These are phyloP conservation scores for Cabera pusaria DNA, from an alignment of 2,888 invertebrate genomes.

Conservation along the genomic window DNA sequence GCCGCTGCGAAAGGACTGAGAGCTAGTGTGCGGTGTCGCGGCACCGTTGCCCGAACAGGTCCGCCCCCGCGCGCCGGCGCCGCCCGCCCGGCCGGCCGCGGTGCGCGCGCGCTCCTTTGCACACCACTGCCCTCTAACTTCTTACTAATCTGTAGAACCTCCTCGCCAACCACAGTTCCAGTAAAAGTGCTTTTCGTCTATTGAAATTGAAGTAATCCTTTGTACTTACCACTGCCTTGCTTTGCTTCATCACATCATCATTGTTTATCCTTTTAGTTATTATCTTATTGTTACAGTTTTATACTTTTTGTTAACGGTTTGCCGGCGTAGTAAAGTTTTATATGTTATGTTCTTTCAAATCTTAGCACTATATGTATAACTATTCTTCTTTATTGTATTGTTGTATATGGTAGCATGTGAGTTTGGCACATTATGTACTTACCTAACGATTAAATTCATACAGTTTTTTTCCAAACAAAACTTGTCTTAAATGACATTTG, in stretches of 20 bases:
- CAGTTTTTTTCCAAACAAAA: too few species aligned
- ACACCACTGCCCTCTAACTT: constrained; percentile 37
- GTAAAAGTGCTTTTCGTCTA: constrained; percentile 77
- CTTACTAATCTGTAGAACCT: constrained; percentile 8
- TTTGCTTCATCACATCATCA: too few species aligned
- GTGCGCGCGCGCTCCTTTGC: constrained; percentile 53
- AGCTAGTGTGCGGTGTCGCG: constrained; percentile 73
- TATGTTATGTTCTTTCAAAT: too few species aligned
- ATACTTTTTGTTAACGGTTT: too few species aligned
- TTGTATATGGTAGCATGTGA: too few species aligned
- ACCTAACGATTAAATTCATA: too few species aligned
- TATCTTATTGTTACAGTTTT: constrained; percentile 28
- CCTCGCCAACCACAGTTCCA: constrained; percentile 68
- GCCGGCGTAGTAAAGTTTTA: too few species aligned
- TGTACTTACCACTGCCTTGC: constrained; percentile 24
- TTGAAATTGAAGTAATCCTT: constrained; percentile 49
- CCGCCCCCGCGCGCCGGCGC: constrained; percentile 72
- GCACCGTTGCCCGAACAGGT: constrained; percentile 80
- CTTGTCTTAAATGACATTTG: too few species aligned
- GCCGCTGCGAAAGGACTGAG: constrained; percentile 80
- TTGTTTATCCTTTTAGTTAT: constrained; percentile 39
- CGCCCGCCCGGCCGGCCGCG: constrained; percentile 60
- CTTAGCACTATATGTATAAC: too few species aligned
- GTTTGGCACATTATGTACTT: too few species aligned
- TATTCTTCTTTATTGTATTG: too few species aligned